Conservation (phyloP, 1,140 invertebrate genomes). For the Stegodyphus dumicola region DNA sequence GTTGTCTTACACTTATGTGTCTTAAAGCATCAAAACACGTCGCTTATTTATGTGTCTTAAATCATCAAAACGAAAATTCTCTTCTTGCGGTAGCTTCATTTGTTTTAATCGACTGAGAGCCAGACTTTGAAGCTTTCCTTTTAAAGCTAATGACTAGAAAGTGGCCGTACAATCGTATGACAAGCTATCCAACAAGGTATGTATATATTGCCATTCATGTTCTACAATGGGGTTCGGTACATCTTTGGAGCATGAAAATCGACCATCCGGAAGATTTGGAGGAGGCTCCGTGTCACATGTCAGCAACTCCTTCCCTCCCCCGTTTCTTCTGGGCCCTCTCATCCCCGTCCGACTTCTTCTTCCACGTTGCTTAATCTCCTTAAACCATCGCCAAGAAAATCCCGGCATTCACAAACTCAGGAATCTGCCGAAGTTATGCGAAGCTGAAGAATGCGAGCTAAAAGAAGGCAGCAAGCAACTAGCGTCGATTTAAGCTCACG, state of each 20-base stretch:
- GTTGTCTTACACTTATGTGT: too few relatives aligned
- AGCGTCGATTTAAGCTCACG: slow-evolving; percentile 24
- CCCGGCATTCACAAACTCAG: slow-evolving; percentile 13
- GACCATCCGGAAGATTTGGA: background rate
- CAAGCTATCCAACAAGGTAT: too few relatives aligned
- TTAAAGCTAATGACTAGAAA: background rate
- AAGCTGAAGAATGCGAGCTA: background rate
- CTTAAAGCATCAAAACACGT: too few relatives aligned
- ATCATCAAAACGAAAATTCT: too few relatives aligned
- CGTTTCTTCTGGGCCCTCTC: background rate
- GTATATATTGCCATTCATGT: too few relatives aligned
- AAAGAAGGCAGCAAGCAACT: slow-evolving; percentile 3
- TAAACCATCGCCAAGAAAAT: slow-evolving; percentile 40
- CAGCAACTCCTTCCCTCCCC: background rate
- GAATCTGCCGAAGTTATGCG: slow-evolving; percentile 16
- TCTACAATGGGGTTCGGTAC: too few relatives aligned
- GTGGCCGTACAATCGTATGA: background rate
- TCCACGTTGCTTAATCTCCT: slow-evolving; percentile 25
- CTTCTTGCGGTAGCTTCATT: too few relatives aligned
- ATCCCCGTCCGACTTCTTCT: background rate
- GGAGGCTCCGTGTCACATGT: background rate
- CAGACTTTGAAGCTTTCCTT: too few relatives aligned
- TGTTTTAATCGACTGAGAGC: too few relatives aligned
- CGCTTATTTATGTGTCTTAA: too few relatives aligned
- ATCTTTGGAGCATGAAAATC: too few relatives aligned